A percentile compares a stretch with the other conserved stretches of the same genome.
Evolutionary conservation across 2,113 vertebrate genomes (phyloP).

Genomic region (Calonectris borealis): DNA sequence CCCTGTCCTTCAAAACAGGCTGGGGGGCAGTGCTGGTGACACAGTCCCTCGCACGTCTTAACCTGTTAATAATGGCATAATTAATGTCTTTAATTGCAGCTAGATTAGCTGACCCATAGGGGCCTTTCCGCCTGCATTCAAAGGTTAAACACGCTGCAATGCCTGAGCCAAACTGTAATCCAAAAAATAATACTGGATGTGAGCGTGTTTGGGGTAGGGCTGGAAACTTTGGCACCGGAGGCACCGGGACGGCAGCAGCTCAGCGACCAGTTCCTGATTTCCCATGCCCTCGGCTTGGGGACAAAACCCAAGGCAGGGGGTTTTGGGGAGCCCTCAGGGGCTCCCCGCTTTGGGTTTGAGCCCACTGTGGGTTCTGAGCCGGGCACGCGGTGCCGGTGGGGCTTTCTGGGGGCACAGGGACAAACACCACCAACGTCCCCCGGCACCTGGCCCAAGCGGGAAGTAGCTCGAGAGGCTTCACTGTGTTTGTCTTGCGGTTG

Average conservation of each 20-base stretch:
- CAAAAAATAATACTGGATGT: background rate
- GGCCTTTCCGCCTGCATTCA: background rate
- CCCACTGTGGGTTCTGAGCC: rapidly evolving
- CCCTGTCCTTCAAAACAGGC: background rate
- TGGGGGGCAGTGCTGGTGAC: background rate
- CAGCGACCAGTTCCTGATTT: rapidly evolving
- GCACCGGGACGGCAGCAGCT: background rate
- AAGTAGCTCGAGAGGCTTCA: background rate
- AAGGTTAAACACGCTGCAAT: background rate
- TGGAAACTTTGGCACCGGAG: background rate
- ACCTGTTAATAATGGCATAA: background rate
- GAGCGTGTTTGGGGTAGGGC: background rate
- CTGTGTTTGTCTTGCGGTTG: background rate
- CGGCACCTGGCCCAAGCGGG: background rate
- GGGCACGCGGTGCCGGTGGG: rapidly evolving
- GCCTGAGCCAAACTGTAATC: background rate
- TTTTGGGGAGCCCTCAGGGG: background rate
- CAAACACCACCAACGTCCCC: background rate
- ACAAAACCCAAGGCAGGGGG: background rate
- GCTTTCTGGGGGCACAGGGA: rapidly evolving
- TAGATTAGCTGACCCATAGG: background rate
- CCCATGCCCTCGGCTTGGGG: background rate
- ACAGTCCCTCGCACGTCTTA: rapidly evolving
- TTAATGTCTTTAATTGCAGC: background rate
- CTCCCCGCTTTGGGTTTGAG: background rate